phyloP scores from a whole-genome alignment of 2,888 invertebrate species.

The Cataglyphis altisquamis region DNA sequence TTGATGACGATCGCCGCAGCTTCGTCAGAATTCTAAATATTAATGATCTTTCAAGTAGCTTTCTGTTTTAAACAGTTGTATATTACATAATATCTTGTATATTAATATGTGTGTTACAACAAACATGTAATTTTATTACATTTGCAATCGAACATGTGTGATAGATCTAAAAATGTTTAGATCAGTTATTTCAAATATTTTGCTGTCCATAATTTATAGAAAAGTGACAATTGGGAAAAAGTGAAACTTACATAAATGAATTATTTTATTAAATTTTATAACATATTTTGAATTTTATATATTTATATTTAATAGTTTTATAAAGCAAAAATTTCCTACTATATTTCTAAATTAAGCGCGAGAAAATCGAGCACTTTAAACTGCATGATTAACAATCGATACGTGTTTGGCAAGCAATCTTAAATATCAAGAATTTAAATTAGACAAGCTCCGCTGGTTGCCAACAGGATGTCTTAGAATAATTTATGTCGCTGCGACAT shows the following conservation, averaged over 20 bases:
- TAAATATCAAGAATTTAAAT: slow-evolving; percentile 40
- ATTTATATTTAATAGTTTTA: slow-evolving; percentile 13
- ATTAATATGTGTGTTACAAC: not conserved
- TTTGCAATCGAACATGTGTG: not conserved
- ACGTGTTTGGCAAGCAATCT: slow-evolving; percentile 10
- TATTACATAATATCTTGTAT: not conserved
- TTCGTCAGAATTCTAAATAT: not conserved
- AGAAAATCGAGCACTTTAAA: not conserved
- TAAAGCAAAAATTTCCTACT: not conserved
- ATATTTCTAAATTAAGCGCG: not conserved
- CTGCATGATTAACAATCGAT: slow-evolving; percentile 9
- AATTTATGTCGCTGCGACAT: slow-evolving; percentile 36
- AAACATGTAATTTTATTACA: slow-evolving; percentile 2
- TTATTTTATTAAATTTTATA: not conserved
- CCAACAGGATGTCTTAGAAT: slow-evolving; percentile 13
- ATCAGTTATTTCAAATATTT: not conserved
- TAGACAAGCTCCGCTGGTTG: slow-evolving; percentile 21
- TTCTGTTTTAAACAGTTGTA: not conserved
- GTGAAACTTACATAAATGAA: slow-evolving; percentile 6
- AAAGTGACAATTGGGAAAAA: not conserved
- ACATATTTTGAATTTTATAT: not conserved
- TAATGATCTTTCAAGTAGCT: not conserved
- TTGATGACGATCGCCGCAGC: not conserved
- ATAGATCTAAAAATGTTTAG: not conserved
- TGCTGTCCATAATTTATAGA: not conserved